These are phyloP conservation scores for Catagonus wagneri DNA, from an alignment of 2,113 vertebrate genomes.

Conservation along the genomic window DNA sequence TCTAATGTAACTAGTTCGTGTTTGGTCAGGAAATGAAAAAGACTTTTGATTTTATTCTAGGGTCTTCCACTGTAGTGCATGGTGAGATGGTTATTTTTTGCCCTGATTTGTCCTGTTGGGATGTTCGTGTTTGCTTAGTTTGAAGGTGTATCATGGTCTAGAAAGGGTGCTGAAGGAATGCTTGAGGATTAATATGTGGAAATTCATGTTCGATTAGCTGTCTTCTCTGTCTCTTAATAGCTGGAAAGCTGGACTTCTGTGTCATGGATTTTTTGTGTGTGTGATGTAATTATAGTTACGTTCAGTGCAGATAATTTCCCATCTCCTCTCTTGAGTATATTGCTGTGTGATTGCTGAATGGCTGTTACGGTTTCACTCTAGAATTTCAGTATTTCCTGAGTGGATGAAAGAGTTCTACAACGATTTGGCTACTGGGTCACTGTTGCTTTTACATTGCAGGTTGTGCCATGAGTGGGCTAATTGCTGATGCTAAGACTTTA, in stretches of 20 bases:
- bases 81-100: not conserved
- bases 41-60: slow-evolving; percentile 28
- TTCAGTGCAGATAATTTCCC: slow-evolving; percentile 20
- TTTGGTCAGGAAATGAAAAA: slow-evolving; percentile 46
- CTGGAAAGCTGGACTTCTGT: not conserved
- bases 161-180: not conserved
- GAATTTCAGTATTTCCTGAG: slow-evolving; percentile 59
- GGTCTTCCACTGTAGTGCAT: not conserved
- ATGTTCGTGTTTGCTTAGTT: slow-evolving; percentile 37
- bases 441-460: slow-evolving; percentile 86
- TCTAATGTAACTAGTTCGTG: not conserved
- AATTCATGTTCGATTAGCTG: slow-evolving; percentile 18
- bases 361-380: slow-evolving; percentile 11
- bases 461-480: slow-evolving; percentile 99
- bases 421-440: slow-evolving; percentile 59
- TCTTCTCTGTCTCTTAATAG: not conserved
- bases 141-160: not conserved
- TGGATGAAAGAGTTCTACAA: slow-evolving; percentile 34
- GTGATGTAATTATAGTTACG: slow-evolving; percentile 12
- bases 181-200: not conserved
- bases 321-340: slow-evolving; percentile 6
- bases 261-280: slow-evolving; percentile 40
- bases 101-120: slow-evolving; percentile 31
- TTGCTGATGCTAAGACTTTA: slow-evolving; percentile 99
- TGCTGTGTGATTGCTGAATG: slow-evolving; percentile 23